These are phyloP conservation scores for Amblyopsis hoosieri DNA, from an alignment of 2,797 vertebrate genomes.

Conservation along the genomic window DNA sequence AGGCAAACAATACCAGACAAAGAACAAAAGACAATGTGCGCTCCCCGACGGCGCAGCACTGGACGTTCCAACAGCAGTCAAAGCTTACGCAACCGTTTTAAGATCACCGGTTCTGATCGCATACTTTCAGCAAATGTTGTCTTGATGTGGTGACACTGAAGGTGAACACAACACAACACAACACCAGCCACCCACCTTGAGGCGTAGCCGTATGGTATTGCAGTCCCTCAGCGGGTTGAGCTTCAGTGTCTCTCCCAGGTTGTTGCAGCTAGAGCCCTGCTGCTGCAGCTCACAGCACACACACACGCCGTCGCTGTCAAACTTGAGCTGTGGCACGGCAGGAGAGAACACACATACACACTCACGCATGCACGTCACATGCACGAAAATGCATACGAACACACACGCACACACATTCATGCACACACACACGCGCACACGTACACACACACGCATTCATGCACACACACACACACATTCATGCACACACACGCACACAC, in stretches of 20 bases:
- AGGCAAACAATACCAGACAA: too few species aligned
- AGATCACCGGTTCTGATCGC: too few species aligned
- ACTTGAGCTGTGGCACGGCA: conserved; percentile 86
- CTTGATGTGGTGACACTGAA: too few species aligned
- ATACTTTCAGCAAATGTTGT: not conserved
- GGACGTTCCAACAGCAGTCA: too few species aligned
- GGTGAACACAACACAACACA: not conserved
- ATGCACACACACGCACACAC: conserved; percentile 52
- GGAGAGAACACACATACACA: conserved; percentile 70
- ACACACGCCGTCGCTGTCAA: conserved; percentile 95
- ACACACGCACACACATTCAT: conserved; percentile 15
- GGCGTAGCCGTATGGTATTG: conserved; percentile 89
- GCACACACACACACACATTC: conserved; percentile 51
- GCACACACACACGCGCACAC: conserved; percentile 20
- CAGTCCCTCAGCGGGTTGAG: conserved; percentile 95
- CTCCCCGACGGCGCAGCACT: too few species aligned
- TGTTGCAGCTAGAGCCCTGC: conserved; percentile 92
- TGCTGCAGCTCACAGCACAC: conserved; percentile 96
- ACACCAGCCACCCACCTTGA: conserved; percentile 83
- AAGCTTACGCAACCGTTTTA: too few species aligned
- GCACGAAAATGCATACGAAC: conserved; percentile 29
- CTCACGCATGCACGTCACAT: conserved; percentile 66
- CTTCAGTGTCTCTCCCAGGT: conserved; percentile 93
- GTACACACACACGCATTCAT: conserved; percentile 37
- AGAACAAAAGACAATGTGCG: too few species aligned